A percentile compares a stretch with the other conserved stretches of the same genome.
These are phyloP conservation scores for Drosophila gaucha DNA, from an alignment of 2,888 invertebrate species.

Conservation along the genomic window DNA sequence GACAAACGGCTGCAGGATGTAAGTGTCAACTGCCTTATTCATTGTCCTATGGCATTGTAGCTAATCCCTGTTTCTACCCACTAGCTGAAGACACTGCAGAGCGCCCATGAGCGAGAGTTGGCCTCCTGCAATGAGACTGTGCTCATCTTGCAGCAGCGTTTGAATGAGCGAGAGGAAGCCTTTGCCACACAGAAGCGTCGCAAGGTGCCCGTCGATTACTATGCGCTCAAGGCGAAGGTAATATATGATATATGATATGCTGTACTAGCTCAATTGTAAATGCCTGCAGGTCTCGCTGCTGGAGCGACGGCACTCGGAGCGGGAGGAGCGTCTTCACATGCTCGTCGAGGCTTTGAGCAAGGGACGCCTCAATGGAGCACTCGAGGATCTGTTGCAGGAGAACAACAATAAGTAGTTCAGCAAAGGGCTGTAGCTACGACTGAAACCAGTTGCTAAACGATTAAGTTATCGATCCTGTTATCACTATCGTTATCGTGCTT, in stretches of 20 bases:
- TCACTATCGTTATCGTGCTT: conserved; percentile 1
- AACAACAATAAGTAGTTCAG: conserved; percentile 81
- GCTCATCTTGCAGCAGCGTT: conserved; percentile 83
- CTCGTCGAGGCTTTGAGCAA: conserved; percentile 85
- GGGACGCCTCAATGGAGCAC: conserved; percentile 83
- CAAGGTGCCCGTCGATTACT: conserved; percentile 85
- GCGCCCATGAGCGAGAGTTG: conserved; percentile 90
- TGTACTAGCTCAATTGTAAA: neutral
- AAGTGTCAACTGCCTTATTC: conserved; percentile 82
- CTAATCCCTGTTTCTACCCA: neutral
- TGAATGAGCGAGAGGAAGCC: conserved; percentile 84
- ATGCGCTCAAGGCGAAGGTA: conserved; percentile 85
- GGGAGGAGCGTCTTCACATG: conserved; percentile 84
- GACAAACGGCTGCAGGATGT: conserved; percentile 92
- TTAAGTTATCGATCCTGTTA: conserved; percentile 11
- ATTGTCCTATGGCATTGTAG: neutral
- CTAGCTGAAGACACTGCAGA: conserved; percentile 90
- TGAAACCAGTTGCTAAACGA: neutral
- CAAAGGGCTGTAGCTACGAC: neutral
- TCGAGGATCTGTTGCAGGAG: conserved; percentile 82
- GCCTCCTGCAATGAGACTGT: conserved; percentile 84
- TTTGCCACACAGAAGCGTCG: conserved; percentile 84
- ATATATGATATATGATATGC: conserved; percentile 13
- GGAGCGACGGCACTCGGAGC: conserved; percentile 84
- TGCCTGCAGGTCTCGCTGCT: conserved; percentile 83